These are phyloP conservation scores for Fistularia tabacaria DNA, from an alignment of 2,797 vertebrate species.

Conservation along the genomic window DNA sequence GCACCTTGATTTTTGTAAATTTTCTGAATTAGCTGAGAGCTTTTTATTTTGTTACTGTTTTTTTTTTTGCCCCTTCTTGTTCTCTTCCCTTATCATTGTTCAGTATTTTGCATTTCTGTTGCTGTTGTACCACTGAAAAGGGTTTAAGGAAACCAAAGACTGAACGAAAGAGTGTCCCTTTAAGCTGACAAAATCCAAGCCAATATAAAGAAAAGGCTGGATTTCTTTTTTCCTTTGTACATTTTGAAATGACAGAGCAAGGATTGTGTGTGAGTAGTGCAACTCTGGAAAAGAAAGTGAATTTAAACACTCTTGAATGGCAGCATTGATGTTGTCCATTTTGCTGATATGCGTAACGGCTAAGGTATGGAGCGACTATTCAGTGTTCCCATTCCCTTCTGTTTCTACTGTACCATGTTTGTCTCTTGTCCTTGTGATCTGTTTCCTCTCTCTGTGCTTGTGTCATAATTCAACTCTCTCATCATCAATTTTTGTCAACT, in stretches of 20 bases:
- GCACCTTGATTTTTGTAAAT: slow-evolving; percentile 68
- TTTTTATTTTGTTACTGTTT: slow-evolving; percentile 50
- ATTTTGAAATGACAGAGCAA: slow-evolving; percentile 50
- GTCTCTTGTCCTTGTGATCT: slow-evolving; percentile 58
- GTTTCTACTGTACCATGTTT: slow-evolving; percentile 63
- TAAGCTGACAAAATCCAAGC: slow-evolving; percentile 67
- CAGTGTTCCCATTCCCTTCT: slow-evolving; percentile 60
- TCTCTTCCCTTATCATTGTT: slow-evolving; percentile 50
- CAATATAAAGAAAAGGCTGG: slow-evolving; percentile 60
- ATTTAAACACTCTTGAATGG: slow-evolving; percentile 45
- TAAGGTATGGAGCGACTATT: slow-evolving; percentile 54
- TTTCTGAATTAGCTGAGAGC: slow-evolving; percentile 71
- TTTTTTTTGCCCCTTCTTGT: slow-evolving; percentile 55
- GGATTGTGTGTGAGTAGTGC: slow-evolving; percentile 19
- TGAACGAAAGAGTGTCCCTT: slow-evolving; percentile 75
- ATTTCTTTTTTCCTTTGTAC: slow-evolving; percentile 46
- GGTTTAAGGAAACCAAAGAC: slow-evolving; percentile 79
- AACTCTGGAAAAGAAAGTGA: slow-evolving; percentile 41
- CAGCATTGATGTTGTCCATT: slow-evolving; percentile 55
- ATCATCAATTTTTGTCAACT: slow-evolving; percentile 51
- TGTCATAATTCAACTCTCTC: slow-evolving; percentile 53
- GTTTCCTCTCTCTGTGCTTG: slow-evolving; percentile 59
- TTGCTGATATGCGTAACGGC: slow-evolving; percentile 50
- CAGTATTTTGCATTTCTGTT: slow-evolving; percentile 51
- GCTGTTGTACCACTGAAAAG: slow-evolving; percentile 47